Conservation (phyloP, 2,113 vertebrate genomes). For the Pseudonaja textilis region DNA sequence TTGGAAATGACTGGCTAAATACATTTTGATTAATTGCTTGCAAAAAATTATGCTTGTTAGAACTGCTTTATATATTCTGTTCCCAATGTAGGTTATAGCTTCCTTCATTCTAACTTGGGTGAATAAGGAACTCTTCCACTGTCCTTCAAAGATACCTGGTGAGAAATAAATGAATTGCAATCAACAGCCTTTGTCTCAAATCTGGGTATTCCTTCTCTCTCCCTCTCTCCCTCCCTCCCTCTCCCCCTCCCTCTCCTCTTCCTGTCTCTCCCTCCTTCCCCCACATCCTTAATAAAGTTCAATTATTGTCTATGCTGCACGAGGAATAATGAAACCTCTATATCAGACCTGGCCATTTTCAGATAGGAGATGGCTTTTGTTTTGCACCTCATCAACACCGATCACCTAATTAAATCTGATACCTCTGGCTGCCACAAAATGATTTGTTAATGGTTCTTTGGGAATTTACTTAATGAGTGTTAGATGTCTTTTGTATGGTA, state of each 20-base stretch:
- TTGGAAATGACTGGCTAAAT: constrained; percentile 70
- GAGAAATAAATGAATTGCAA: constrained; percentile 80
- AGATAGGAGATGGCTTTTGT: constrained; percentile 90
- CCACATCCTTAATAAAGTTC: constrained; percentile 71
- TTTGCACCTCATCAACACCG: constrained; percentile 90
- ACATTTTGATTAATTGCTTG: constrained; percentile 77
- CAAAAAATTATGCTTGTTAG: constrained; percentile 73
- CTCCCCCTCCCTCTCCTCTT: constrained; percentile 61
- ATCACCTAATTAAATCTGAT: constrained; percentile 98
- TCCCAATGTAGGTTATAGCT: constrained; percentile 68
- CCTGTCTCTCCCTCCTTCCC: neutral
- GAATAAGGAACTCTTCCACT: constrained; percentile 38
- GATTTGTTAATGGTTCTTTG: constrained; percentile 90
- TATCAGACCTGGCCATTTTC: constrained; percentile 88
- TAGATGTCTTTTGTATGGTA: constrained; percentile 87
- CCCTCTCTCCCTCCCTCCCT: constrained; percentile 35
- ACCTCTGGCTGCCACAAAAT: constrained; percentile 87
- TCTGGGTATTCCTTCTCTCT: constrained; percentile 65
- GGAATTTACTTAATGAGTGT: constrained; percentile 97
- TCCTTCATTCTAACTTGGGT: constrained; percentile 59
- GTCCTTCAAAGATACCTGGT: constrained; percentile 84
- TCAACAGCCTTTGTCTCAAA: constrained; percentile 83
- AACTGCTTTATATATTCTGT: constrained; percentile 79
- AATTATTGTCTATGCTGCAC: constrained; percentile 85
- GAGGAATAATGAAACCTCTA: constrained; percentile 82